Evolutionary conservation across 2,113 vertebrate genomes (phyloP).

Genomic region (Panthera leo): DNA sequence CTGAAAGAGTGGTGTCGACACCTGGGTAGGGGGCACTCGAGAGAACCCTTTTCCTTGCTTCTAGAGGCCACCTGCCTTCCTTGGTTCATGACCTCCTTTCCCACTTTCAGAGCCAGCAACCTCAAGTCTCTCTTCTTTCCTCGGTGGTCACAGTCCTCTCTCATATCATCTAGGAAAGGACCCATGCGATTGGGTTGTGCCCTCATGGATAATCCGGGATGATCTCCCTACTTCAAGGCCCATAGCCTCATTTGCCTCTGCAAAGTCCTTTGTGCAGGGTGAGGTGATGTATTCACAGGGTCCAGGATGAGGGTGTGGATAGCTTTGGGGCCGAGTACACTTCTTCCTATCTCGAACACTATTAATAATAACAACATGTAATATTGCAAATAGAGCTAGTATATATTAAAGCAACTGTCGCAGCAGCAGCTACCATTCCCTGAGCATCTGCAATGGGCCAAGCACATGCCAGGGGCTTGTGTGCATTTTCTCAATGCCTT

Average conservation of each 20-base stretch:
- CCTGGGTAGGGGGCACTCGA: background rate
- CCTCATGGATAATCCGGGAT: background rate
- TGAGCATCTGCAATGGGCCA: no score
- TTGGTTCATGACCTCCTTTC: background rate
- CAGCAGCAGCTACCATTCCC: background rate
- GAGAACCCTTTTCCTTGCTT: background rate
- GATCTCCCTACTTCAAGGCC: background rate
- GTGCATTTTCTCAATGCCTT: background rate
- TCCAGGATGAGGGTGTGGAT: background rate
- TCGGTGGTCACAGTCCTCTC: background rate
- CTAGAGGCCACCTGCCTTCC: background rate
- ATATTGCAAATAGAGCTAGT: background rate
- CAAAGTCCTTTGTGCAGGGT: background rate
- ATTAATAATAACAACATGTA: background rate
- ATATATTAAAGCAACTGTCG: background rate
- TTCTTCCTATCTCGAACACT: background rate
- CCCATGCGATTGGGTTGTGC: background rate
- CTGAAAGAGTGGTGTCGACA: background rate
- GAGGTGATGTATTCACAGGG: background rate
- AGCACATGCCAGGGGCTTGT: accelerated
- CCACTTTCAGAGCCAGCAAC: background rate
- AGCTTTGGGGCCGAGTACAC: background rate
- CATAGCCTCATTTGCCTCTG: background rate
- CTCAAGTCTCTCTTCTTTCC: background rate
- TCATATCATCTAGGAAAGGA: background rate